Conservation (phyloP, 2,797 vertebrate genomes). For the Choloepus didactylus region DNA sequence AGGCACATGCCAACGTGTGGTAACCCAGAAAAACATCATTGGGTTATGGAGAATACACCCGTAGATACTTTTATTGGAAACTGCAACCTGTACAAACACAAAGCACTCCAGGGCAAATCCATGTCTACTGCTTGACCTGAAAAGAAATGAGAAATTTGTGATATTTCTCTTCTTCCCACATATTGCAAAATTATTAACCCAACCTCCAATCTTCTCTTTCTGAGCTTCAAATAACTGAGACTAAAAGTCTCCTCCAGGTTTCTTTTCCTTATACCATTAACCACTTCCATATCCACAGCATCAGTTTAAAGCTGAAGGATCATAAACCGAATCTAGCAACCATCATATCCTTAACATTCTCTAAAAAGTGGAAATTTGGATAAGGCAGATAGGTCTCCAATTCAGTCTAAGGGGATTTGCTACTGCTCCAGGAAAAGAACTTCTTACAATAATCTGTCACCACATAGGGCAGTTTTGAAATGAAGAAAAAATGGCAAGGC, state of each 20-base stretch:
- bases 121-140: neutral
- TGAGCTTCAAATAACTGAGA: constrained; percentile 34
- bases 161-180: constrained; percentile 13
- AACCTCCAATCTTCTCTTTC: neutral
- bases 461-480: neutral
- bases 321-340: neutral
- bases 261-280: neutral
- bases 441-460: constrained; percentile 24
- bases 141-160: neutral
- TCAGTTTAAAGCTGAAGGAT: neutral
- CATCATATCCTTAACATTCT: neutral
- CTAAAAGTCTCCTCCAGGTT: neutral
- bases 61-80: neutral
- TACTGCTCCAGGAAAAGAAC: constrained; percentile 37
- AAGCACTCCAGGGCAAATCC: neutral
- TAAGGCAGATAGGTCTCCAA: neutral
- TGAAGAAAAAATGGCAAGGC: neutral
- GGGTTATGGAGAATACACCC: neutral
- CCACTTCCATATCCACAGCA: neutral
- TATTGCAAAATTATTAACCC: constrained; percentile 20
- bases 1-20: neutral
- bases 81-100: neutral
- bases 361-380: neutral
- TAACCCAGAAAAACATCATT: neutral
- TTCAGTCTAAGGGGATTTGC: neutral